phyloP scores from a whole-genome alignment of 2,797 vertebrate species.

The Eospalax fontanierii region DNA sequence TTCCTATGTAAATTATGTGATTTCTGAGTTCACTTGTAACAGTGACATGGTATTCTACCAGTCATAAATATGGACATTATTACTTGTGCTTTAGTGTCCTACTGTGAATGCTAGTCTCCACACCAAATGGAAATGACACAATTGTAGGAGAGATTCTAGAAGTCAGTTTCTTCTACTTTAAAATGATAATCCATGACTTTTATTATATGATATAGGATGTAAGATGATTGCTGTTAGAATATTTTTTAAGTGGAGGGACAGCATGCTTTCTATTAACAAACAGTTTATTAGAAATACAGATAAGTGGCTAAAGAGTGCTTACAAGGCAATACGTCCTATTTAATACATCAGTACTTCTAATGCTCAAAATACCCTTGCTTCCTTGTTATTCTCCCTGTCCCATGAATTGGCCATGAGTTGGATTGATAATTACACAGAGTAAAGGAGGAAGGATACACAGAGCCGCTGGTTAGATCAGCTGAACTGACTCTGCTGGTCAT shows the following conservation, averaged over 20 bases:
- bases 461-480: not conserved
- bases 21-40: not conserved
- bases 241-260: not conserved
- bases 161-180: conserved; percentile 43
- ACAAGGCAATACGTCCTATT: not conserved
- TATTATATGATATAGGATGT: not conserved
- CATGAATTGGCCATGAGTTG: not conserved
- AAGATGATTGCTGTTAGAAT: conserved; percentile 21
- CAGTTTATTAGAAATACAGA: not conserved
- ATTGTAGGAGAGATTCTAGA: not conserved
- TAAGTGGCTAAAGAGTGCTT: not conserved
- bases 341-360: not conserved
- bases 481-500: not conserved
- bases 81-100: not conserved
- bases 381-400: not conserved
- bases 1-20: conserved; percentile 26
- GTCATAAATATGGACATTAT: not conserved
- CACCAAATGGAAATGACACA: conserved; percentile 44
- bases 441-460: not conserved
- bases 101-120: not conserved
- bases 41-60: not conserved
- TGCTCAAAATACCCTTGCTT: not conserved
- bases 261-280: conserved; percentile 5
- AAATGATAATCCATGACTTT: not conserved
- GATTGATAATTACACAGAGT: not conserved